A percentile compares a stretch with the other conserved stretches of the same genome.
Evolutionary conservation across 2,113 vertebrate species (phyloP).

Genomic region (cattle (Bos taurus)): ARS-UCD2.0 NC_037331.1:5243501-5244000

Average conservation of each 20-base stretch:
- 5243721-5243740: neutral
- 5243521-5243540: neutral
- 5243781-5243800: neutral
- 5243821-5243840: fast-evolving
- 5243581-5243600: neutral
- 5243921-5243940: too few relatives aligned
- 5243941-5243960: neutral
- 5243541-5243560: neutral
- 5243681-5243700: neutral
- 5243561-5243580: neutral
- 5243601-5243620: neutral
- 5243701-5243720: neutral
- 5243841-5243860: neutral
- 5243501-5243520: neutral
- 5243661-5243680: neutral
- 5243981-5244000: neutral
- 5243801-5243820: neutral
- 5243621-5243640: neutral
- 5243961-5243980: too few relatives aligned
- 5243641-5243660: neutral
- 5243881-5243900: fast-evolving
- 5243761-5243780: fast-evolving
- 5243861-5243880: neutral
- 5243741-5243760: neutral
- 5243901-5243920: too few relatives aligned